These are phyloP conservation scores for Heliconius aoede DNA, from an alignment of 2,888 invertebrate species.

Conservation along the genomic window DNA sequence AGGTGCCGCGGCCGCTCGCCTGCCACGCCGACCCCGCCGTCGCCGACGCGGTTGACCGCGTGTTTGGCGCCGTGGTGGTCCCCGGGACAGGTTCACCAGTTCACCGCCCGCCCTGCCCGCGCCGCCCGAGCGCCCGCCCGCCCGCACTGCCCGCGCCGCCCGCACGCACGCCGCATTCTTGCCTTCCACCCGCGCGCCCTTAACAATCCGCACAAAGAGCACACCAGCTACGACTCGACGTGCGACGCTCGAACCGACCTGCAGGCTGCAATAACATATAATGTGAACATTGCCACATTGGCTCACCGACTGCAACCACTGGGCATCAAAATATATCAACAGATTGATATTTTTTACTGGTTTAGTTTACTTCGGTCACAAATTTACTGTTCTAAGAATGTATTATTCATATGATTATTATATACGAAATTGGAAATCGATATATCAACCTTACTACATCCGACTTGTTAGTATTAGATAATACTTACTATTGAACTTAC, in stretches of 20 bases:
- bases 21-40: conserved; percentile 58
- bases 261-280: neutral
- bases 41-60: conserved; percentile 58
- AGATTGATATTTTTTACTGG: neutral
- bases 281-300: neutral
- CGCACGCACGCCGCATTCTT: conserved; percentile 82
- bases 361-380: neutral
- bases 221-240: conserved; percentile 23
- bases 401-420: neutral
- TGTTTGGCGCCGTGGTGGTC: conserved; percentile 62
- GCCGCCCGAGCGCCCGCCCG: conserved; percentile 65
- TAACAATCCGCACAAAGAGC: conserved; percentile 66
- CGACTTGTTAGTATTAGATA: neutral
- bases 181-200: conserved; percentile 65
- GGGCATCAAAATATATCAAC: neutral
- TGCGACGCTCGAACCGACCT: conserved; percentile 25
- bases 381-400: neutral
- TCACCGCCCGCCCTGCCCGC: conserved; percentile 52
- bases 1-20: conserved; percentile 78
- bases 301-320: neutral
- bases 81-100: conserved; percentile 58
- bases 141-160: conserved; percentile 68
- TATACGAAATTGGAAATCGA: neutral
- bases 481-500: too few relatives aligned
- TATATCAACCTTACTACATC: neutral